Evolutionary conservation across 2,888 invertebrate species (phyloP), one percentile per base, ranked within the genome.

Genomic region (Cenopis cana): DNA sequence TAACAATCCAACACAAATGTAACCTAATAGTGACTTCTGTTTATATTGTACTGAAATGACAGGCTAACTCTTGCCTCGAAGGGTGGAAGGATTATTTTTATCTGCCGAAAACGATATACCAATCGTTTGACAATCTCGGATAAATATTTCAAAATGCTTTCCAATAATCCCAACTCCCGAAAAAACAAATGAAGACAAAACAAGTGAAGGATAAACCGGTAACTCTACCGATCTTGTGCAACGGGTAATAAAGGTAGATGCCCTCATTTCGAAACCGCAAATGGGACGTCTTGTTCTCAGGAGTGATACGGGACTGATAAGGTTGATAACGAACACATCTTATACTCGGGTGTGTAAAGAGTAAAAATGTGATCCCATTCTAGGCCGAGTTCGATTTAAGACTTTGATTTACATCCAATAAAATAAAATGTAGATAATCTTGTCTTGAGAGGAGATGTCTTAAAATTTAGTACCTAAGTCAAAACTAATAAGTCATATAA

Each of bases 311-410:
- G 17, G 38, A 52, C 24, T 36, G 65, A 70, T 70, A 70, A 49
- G 36, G 38, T 12, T 46, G 69, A 70, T 70, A 64, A 69, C 57
- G 57, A 64, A 69, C 41, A 29, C 20, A 62, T 38, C 38, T 64
- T 64, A 64, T 69, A 57, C 46, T 18, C 38, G 33, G 36, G 5
- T 36, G 49, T 36, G 36, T 59, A 57, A 66, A 29, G 46, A 18
- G 57, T 29, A 14, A 38, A 52, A 46, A 46, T 20, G 41, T 20
- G 54, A 49, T 36, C 46, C 24, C 6, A 60, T 68, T 46, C 41
- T 46, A 46, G 36, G 49, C 29, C 46, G 29, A 68, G 54, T 41
- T 24, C 54, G 52, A 61, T 55, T 41, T 12, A 29, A 17, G 41
- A n/a, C 18, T 46, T 68, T n/a, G 38, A 52, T 20, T 20, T 14